Evolutionary conservation across 2,113 vertebrate species (phyloP).

Genomic region (Bos javanicus): DNA sequence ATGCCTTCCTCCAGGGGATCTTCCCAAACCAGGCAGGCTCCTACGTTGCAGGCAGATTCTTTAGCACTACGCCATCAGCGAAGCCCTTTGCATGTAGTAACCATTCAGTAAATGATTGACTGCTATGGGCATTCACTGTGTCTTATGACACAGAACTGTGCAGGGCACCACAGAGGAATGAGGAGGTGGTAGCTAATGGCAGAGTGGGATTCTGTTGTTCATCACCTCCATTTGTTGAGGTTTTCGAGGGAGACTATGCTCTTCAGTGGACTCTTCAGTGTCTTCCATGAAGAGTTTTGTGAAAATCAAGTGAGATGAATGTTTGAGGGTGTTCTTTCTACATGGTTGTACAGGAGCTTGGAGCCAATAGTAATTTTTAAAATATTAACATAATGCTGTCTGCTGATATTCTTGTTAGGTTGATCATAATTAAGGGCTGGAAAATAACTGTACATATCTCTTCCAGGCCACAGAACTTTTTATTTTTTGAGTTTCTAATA

Average conservation of each 20-base stretch:
- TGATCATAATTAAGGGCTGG: not conserved
- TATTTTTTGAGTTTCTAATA: not conserved
- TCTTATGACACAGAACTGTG: not conserved
- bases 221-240: not conserved
- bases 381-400: not conserved
- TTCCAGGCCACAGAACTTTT: not conserved
- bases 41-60: not conserved
- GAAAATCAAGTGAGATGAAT: not conserved
- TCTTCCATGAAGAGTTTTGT: not conserved
- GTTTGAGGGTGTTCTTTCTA: not conserved
- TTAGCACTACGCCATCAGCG: not conserved
- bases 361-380: not conserved
- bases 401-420: not conserved
- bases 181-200: not conserved
- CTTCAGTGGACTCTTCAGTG: not conserved
- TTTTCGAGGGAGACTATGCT: not conserved
- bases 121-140: not conserved
- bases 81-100: not conserved
- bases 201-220: not conserved
- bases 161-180: not conserved
- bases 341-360: not conserved
- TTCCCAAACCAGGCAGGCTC: not conserved
- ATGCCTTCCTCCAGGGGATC: not conserved
- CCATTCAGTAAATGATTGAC: not conserved
- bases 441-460: not conserved